phyloP scores from a whole-genome alignment of 2,113 vertebrate species.

The Dasypus novemcinctus region DNA sequence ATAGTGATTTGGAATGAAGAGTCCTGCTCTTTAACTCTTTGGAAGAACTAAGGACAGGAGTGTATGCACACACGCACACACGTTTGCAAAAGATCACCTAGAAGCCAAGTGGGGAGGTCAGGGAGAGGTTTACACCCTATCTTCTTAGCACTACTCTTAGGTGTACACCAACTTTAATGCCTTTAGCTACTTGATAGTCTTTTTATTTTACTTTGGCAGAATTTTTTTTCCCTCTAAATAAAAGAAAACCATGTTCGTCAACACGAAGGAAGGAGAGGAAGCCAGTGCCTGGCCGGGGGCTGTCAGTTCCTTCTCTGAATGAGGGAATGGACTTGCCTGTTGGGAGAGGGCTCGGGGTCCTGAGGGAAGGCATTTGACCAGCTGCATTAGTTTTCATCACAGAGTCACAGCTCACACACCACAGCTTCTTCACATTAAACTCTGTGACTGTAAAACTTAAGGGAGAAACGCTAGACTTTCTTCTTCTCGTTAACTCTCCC shows the following conservation, averaged over 20 bases:
- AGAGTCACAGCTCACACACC: background rate
- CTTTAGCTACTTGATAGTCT: background rate
- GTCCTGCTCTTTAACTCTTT: background rate
- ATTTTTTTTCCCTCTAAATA: too few species aligned
- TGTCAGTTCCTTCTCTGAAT: background rate
- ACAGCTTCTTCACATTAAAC: conserved; percentile 57
- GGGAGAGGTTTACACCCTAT: too few species aligned
- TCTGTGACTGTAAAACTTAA: conserved; percentile 39
- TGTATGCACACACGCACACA: background rate
- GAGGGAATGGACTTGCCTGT: accelerated
- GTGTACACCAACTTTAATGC: background rate
- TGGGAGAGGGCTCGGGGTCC: background rate
- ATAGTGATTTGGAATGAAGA: background rate
- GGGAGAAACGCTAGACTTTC: conserved; percentile 37
- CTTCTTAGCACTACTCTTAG: background rate
- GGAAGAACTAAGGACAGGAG: background rate
- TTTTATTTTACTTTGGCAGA: background rate
- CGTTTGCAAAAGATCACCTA: background rate
- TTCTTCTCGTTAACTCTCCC: background rate
- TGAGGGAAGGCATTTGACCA: conserved; percentile 1
- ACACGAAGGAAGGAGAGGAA: accelerated
- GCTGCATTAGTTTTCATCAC: conserved; percentile 43
- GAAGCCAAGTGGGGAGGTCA: too few species aligned
- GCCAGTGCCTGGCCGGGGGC: background rate
- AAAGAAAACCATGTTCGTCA: background rate